Percentiles rank a stretch among this genome's conserved stretches.
Conservation (phyloP, 2,888 invertebrate genomes). For the Eristalis tenax region DNA sequence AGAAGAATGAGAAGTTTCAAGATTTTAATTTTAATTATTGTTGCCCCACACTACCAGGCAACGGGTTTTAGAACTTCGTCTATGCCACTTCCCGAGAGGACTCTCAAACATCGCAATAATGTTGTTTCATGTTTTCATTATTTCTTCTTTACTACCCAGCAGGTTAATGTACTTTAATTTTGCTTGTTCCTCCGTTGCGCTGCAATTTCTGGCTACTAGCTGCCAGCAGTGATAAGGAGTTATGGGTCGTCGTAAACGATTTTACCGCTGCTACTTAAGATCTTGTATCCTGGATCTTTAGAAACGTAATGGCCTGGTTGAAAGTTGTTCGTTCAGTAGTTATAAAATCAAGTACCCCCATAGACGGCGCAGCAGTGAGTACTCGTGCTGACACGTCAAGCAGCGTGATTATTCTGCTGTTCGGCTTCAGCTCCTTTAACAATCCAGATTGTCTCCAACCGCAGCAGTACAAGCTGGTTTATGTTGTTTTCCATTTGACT, state of each 20-base stretch:
- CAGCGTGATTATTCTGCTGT: neutral
- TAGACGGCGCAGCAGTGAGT: no score
- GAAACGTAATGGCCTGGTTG: no score
- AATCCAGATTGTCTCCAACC: neutral
- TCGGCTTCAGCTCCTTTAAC: neutral
- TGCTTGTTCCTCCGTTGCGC: neutral
- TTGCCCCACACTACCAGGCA: no score
- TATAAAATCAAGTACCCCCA: no score
- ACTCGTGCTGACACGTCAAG: neutral
- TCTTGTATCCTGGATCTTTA: no score
- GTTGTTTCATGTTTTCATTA: neutral
- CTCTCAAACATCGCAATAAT: neutral
- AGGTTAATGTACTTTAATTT: neutral
- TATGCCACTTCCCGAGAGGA: neutral
- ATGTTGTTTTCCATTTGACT: neutral
- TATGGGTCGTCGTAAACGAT: neutral
- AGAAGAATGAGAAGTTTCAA: no score
- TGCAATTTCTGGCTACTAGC: neutral
- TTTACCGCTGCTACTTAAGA: neutral
- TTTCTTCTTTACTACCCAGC: neutral
- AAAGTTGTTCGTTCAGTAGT: neutral
- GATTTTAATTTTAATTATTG: neutral
- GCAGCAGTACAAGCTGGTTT: neutral
- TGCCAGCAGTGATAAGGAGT: neutral
- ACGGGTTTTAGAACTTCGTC: neutral